Evolutionary conservation across 2,888 invertebrate species (phyloP).

Genomic region (Trichogramma evanescens): DNA sequence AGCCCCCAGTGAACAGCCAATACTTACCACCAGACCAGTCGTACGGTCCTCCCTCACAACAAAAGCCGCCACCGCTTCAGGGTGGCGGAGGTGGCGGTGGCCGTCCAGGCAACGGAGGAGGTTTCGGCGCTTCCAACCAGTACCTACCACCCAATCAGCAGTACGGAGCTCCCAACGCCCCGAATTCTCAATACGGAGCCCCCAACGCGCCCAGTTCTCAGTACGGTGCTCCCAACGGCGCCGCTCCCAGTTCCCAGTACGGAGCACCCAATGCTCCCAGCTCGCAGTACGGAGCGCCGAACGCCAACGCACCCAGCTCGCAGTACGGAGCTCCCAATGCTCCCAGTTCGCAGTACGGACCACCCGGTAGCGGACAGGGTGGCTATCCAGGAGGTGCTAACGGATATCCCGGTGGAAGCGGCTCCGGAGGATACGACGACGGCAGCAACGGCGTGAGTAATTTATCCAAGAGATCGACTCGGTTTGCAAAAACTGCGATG

Average conservation of each 20-base stretch:
- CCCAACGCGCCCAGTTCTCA: too few relatives aligned
- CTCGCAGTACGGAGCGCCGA: neutral
- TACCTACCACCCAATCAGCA: slow-evolving; percentile 40
- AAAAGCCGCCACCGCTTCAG: slow-evolving; percentile 23
- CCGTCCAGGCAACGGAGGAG: slow-evolving; percentile 16
- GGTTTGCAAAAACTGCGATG: neutral
- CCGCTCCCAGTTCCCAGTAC: too few relatives aligned
- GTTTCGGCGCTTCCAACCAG: slow-evolving; percentile 28
- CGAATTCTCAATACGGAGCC: too few relatives aligned
- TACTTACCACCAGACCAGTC: slow-evolving; percentile 38
- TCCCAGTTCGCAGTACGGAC: neutral
- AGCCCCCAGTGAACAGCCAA: slow-evolving; percentile 37
- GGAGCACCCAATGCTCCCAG: too few relatives aligned
- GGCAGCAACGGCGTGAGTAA: slow-evolving; percentile 31
- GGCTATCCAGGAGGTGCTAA: neutral
- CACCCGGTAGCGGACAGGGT: slow-evolving; percentile 13
- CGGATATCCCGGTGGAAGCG: slow-evolving; percentile 9
- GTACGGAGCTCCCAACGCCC: slow-evolving; percentile 30
- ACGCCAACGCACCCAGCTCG: slow-evolving; percentile 17
- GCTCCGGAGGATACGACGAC: slow-evolving; percentile 27
- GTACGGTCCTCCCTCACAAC: slow-evolving; percentile 30
- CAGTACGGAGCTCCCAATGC: slow-evolving; percentile 27
- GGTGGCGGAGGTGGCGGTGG: slow-evolving; percentile 19
- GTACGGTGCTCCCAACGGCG: neutral
- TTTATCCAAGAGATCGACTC: neutral